phyloP scores from a whole-genome alignment of 2,797 vertebrate genomes.

The Vultur gryphus region DNA sequence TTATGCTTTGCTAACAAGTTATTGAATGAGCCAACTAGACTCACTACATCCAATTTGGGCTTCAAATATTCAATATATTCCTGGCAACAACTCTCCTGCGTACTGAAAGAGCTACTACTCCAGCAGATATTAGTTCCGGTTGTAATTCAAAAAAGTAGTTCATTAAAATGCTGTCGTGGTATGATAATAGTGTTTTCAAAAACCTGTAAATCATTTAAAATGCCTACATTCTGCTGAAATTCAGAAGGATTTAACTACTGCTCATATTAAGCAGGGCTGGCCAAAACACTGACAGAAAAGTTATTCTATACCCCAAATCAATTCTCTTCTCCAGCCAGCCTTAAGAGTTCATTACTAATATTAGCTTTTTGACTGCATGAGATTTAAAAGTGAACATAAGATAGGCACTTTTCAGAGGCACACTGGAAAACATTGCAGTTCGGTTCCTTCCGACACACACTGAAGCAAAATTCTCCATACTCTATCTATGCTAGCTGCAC shows the following conservation, averaged over 20 bases:
- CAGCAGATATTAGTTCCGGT: conserved; percentile 12
- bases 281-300: not conserved
- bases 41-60: not conserved
- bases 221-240: not conserved
- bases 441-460: not conserved
- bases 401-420: not conserved
- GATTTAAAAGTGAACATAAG: not conserved
- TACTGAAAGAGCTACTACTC: not conserved
- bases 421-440: not conserved
- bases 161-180: not conserved
- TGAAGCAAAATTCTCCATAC: not conserved
- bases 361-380: not conserved
- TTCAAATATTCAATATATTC: conserved; percentile 32
- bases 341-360: not conserved
- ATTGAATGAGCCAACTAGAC: conserved; percentile 3
- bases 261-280: not conserved
- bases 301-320: not conserved
- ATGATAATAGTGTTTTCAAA: not conserved
- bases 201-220: conserved; percentile 7
- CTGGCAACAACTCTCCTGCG: not conserved
- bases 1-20: not conserved
- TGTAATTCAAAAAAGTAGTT: conserved; percentile 10
- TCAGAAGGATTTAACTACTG: not conserved
- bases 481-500: not conserved
- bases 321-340: not conserved